Base-by-base conservation (phyloP, 1,140 invertebrate species). In the Drosophila pseudoananassae region DNA sequence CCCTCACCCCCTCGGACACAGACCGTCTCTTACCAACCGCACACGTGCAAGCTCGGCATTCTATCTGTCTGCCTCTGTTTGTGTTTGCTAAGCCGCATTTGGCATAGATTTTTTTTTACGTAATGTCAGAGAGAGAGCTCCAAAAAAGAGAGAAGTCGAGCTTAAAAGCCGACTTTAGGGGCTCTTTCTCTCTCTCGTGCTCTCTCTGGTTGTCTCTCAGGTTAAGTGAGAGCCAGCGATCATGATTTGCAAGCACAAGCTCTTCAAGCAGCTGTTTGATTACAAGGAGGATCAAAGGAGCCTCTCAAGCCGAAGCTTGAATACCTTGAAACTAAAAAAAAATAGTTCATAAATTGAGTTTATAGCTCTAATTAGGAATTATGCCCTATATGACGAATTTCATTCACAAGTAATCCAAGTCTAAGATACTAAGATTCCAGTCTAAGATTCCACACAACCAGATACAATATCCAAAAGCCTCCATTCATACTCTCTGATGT, bases 101-200 rank as follows among this genome's bases (percentile, higher is more conserved):
- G 82, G 82, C 82, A 85, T 85, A 87, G 69, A 75, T 85, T 74
- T 56, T 40, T 73, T 74, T 76, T 85, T 85, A 85, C 82, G 82
- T 85, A 82, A 87, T 78, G 50, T 46, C 50, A 66, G 64, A 54
- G 63, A 25, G 61, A 36, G n/a, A 51, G 33, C 14, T 36, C 15
- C 20, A 17, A 15, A 27, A 58, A 59, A 64, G 76, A 73, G 73
- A 68, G 57, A 31, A 12, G 33, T 15, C 56, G 36, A 61, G 78
- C 77, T 85, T 78, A 65, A 38, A 50, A 47, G 46, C 61, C 57
- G 52, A 31, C 31, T 49, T 49, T 17, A 56, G 27, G 43, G 59
- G 33, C 43, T 45, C 40, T 57, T 46, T n/a, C 9, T 43, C 50
- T 9, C 49, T 51, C 50, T 38, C 27, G 7, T 8, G 12, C 31